Conservation (phyloP, 2,113 vertebrate genomes). For the Lophura nycthemera region DNA sequence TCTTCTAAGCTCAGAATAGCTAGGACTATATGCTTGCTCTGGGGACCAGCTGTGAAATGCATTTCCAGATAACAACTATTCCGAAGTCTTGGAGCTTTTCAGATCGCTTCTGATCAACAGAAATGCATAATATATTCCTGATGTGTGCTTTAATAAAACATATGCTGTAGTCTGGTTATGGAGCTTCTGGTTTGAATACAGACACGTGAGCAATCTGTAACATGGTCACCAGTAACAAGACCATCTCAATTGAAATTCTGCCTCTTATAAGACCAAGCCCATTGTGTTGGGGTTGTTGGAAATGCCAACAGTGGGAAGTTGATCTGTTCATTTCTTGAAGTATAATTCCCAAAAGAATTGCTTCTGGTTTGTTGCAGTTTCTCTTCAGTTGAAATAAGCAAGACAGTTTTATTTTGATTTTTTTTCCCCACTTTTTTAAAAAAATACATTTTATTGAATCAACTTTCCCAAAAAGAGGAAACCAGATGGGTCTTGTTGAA, state of each 20-base stretch:
- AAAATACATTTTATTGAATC: slow-evolving; percentile 12
- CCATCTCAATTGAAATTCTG: neutral
- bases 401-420: neutral
- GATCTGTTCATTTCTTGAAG: neutral
- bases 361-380: neutral
- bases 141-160: neutral
- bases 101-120: neutral
- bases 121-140: neutral
- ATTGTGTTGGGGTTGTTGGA: neutral
- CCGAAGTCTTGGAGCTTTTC: neutral
- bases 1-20: neutral
- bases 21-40: neutral
- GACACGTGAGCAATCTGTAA: neutral
- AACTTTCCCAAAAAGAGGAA: neutral
- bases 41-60: neutral
- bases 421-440: too few relatives aligned
- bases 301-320: neutral
- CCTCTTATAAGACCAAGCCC: neutral
- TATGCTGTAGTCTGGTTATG: neutral
- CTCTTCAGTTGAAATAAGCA: neutral
- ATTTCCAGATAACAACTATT: neutral
- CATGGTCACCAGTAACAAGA: neutral
- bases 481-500: slow-evolving; percentile 39
- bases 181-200: slow-evolving; percentile 1
- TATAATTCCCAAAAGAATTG: neutral